Conservation (phyloP, 30 jellyfish, hydroid and myxozoan species). For the Cassiopea andromeda region DNA sequence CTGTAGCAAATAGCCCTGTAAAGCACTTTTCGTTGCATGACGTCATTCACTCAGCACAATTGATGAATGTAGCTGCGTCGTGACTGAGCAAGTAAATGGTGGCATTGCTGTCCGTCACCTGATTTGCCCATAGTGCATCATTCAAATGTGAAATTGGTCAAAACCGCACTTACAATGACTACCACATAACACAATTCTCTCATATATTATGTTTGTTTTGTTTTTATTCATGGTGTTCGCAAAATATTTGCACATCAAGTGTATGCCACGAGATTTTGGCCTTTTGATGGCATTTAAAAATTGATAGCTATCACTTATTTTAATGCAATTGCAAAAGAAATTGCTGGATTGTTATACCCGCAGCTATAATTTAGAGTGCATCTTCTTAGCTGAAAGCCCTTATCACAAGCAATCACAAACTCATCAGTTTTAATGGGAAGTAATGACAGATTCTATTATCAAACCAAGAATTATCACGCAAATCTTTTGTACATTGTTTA, state of each 20-base stretch:
- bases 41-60: neutral
- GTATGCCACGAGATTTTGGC: neutral
- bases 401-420: neutral
- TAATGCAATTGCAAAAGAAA: neutral
- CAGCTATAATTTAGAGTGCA: neutral
- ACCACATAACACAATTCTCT: neutral
- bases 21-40: neutral
- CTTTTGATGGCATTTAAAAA: neutral
- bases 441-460: neutral
- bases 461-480: neutral
- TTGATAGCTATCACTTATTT: neutral
- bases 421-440: neutral
- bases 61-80: neutral
- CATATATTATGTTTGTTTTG: no score
- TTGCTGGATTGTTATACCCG: neutral
- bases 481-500: neutral
- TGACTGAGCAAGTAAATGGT: no score
- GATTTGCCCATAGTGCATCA: neutral
- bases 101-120: no score
- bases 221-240: neutral
- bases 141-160: neutral
- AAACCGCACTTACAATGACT: neutral
- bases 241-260: neutral
- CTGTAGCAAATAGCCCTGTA: neutral
- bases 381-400: neutral